phyloP scores from a whole-genome alignment of 2,113 vertebrate species.

The Pelodiscus sinensis region DNA sequence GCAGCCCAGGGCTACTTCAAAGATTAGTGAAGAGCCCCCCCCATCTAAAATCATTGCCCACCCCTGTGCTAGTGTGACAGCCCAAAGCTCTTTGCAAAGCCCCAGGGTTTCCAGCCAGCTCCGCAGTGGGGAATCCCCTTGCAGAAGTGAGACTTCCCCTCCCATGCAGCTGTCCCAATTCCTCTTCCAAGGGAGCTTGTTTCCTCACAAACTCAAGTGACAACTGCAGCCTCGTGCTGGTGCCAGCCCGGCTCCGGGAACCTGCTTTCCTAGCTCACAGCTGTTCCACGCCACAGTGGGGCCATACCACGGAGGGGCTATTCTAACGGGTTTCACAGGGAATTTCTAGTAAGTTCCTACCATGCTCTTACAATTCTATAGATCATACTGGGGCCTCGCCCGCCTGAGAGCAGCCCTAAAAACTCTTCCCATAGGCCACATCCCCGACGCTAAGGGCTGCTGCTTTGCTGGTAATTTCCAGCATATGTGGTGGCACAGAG shows the following conservation, averaged over 20 bases:
- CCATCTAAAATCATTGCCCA: too few species aligned
- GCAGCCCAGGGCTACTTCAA: too few species aligned
- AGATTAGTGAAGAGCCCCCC: too few species aligned
- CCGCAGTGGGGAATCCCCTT: background rate
- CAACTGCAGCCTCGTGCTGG: background rate
- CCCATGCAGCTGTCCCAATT: too few species aligned
- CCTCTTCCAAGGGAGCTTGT: background rate
- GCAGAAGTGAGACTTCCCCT: background rate
- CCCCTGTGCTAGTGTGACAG: background rate
- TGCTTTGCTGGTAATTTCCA: background rate
- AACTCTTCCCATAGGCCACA: background rate
- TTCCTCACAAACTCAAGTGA: accelerated
- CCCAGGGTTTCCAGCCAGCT: background rate
- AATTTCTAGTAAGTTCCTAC: background rate
- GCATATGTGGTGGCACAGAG: background rate
- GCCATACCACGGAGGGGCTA: accelerated
- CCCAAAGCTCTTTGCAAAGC: background rate
- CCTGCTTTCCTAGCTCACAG: accelerated
- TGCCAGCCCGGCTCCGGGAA: background rate
- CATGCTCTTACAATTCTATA: accelerated
- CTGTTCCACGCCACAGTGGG: background rate
- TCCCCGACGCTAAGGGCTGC: background rate
- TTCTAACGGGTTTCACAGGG: accelerated
- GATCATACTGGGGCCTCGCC: background rate
- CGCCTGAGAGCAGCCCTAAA: accelerated